phyloP scores from a whole-genome alignment of 2,797 vertebrate species.

The Spondyliosoma cantharus region DNA sequence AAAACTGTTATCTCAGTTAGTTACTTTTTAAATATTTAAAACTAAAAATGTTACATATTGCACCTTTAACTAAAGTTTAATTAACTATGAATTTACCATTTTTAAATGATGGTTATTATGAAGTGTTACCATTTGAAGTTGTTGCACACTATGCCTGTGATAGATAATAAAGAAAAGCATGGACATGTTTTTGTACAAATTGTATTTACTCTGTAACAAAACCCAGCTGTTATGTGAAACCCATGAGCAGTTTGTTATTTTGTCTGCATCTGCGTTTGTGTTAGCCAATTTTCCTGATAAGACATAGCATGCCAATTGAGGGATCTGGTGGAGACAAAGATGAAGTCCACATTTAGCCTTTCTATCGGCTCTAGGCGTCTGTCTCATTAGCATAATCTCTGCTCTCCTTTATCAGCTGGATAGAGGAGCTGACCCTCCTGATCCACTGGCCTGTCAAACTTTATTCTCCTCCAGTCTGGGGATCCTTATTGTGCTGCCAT shows the following conservation, averaged over 20 bases:
- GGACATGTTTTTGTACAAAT: constrained; percentile 35
- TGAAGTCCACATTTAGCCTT: constrained; percentile 81
- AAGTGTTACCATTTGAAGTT: constrained; percentile 1
- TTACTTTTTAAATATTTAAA: too few relatives aligned
- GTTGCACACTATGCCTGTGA: constrained; percentile 20
- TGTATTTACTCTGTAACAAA: constrained; percentile 42
- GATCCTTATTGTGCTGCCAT: constrained; percentile 66
- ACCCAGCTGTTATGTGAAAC: constrained; percentile 22
- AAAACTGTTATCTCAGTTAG: too few relatives aligned
- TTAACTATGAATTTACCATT: too few relatives aligned
- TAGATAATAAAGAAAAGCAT: constrained; percentile 32
- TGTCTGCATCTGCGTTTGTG: constrained; percentile 29
- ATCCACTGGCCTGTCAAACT: constrained; percentile 80
- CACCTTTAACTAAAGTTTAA: too few relatives aligned
- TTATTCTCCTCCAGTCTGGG: constrained; percentile 71
- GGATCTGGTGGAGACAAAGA: constrained; percentile 82
- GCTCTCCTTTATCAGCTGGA: constrained; percentile 79
- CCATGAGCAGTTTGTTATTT: constrained; percentile 43
- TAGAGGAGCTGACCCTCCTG: constrained; percentile 75
- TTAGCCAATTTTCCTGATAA: constrained; percentile 74
- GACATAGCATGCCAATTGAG: constrained; percentile 77
- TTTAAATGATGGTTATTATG: too few relatives aligned
- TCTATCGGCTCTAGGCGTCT: constrained; percentile 80
- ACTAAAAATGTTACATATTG: too few relatives aligned
- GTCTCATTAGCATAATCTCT: constrained; percentile 85